Conservation (phyloP, 1,140 invertebrate genomes). For the Bombus balteatus region DNA sequence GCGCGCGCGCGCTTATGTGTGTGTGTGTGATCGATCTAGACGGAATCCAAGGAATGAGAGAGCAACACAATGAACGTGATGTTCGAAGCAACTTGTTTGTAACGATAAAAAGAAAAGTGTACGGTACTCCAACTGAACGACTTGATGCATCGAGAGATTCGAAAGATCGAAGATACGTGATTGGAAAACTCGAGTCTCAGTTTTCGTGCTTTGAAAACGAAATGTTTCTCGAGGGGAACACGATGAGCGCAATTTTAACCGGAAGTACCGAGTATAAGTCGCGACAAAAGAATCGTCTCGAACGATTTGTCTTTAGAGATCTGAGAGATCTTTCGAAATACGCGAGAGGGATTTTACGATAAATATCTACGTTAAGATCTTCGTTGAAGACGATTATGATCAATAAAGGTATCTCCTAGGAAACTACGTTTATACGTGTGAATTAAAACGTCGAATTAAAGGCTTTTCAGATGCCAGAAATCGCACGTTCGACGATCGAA, state of each 20-base stretch:
- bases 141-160: constrained; percentile 5
- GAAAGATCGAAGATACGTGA: constrained; percentile 65
- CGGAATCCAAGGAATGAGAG: no score
- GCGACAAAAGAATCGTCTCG: background rate
- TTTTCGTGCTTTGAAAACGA: constrained; percentile 59
- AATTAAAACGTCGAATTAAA: no score
- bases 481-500: background rate
- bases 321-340: background rate
- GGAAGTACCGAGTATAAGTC: constrained; percentile 30
- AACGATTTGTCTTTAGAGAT: constrained; percentile 2
- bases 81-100: constrained; percentile 10
- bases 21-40: no score
- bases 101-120: constrained; percentile 14
- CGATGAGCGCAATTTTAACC: constrained; percentile 16
- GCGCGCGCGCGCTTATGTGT: fast-evolving
- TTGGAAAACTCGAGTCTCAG: constrained; percentile 51
- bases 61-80: background rate
- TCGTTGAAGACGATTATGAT: background rate
- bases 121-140: background rate
- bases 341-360: background rate
- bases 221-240: background rate
- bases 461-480: background rate
- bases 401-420: no score
- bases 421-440: no score
- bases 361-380: background rate